Percentiles rank a stretch among this genome's conserved stretches.
Conservation (phyloP, 1,140 invertebrate genomes). For the Stenopsyche tienmushanensis region DNA sequence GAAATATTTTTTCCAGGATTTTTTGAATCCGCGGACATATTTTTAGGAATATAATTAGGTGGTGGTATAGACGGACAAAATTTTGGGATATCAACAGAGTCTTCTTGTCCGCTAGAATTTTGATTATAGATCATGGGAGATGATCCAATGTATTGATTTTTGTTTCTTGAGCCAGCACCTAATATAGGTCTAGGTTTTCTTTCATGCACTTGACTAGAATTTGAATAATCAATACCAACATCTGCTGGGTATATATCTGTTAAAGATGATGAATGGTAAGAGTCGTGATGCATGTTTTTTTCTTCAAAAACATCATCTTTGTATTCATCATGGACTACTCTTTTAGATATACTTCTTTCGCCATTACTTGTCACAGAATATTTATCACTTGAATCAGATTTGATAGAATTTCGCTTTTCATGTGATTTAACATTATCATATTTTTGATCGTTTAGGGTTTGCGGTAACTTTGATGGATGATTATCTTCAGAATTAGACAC, state of each 20-base stretch:
- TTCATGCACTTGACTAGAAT: slow-evolving; percentile 16
- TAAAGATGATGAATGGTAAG: slow-evolving; percentile 20
- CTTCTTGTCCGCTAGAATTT: background rate
- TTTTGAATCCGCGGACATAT: background rate
- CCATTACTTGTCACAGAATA: slow-evolving; percentile 35
- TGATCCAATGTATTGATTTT: slow-evolving; percentile 26
- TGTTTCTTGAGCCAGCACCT: slow-evolving; percentile 31
- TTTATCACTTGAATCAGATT: slow-evolving; percentile 37
- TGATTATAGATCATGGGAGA: slow-evolving; percentile 15
- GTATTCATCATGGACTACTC: slow-evolving; percentile 6
- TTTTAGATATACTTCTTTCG: background rate
- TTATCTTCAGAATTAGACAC: background rate
- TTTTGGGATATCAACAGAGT: slow-evolving; percentile 22
- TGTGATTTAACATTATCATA: slow-evolving; percentile 3
- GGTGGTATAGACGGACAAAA: slow-evolving; percentile 35
- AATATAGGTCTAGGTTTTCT: slow-evolving; percentile 37
- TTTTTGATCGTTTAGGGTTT: slow-evolving; percentile 1
- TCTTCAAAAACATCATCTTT: slow-evolving; percentile 38
- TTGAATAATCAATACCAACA: slow-evolving; percentile 21
- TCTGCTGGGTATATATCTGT: slow-evolving; percentile 26
- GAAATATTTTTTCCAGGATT: slow-evolving; percentile 15
- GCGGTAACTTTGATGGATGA: background rate
- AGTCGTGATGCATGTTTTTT: slow-evolving; percentile 8
- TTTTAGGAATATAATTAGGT: slow-evolving; percentile 25
- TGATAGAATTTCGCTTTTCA: slow-evolving; percentile 4